Base-by-base conservation (phyloP, 1,140 invertebrate species). In the Drosophila persimilis region DNA sequence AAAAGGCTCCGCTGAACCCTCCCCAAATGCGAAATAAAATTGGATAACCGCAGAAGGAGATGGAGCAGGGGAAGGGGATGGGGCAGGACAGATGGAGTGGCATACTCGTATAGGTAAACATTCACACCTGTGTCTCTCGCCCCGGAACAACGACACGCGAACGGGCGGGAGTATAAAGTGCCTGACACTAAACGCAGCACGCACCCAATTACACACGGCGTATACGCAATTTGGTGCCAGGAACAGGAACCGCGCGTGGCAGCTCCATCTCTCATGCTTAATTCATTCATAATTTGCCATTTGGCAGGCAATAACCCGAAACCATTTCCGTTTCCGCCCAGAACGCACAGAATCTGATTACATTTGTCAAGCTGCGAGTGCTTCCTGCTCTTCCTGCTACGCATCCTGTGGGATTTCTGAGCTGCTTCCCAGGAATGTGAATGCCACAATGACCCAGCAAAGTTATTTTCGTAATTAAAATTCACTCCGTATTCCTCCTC, bases 381-480 rank as follows among this genome's bases (percentile, higher is more conserved):
- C 29, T 24, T 31, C 29, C 41, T 15, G 22, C 24, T 26, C 44
- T 15, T 48, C 9, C 15, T 26, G 39, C 43, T 51, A 43, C 48
- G 31, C 31, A 11, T 35, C 31, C 35, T 39, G 11, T 39, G 11
- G 35, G 11, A 13, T 13, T 29, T 47, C 53, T 20, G 43, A 55
- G 58, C 53, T 31, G 2, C 51, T 76, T 72, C 3, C 24, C 26
- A 24, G 24, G 26, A 31, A 31, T 35, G 31, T 0, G 17, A 17
- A 1, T 17, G 24, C 57, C 50, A 50, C 54, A 73, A 61, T 56
- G 62, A 46, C 54, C 56, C 54, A 66, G 77, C 22, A 52, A 77
- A 86, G 51, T 77, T 78, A 64, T 72, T 72, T 66, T 71, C 52
- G 58, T 67, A 81, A 86, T 88, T 86, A 81, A 81, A 86, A 88